Conservation (phyloP, 2,888 invertebrate species). For the Rotaria macrura region DNA sequence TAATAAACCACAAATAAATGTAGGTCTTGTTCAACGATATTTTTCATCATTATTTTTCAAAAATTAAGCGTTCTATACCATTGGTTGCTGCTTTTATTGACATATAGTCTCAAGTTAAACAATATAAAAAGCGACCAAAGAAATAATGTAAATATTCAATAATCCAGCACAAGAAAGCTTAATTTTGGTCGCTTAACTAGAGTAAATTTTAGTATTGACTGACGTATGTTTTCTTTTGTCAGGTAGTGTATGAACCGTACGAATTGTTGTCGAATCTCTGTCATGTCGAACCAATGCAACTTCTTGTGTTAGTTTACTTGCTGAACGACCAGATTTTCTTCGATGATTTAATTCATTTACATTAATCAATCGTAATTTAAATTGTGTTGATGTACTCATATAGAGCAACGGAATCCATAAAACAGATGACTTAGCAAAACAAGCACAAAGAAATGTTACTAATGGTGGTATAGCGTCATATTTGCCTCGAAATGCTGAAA, state of each 20-base stretch:
- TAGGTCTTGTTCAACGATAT: no score
- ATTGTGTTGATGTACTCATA: neutral
- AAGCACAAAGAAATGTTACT: neutral
- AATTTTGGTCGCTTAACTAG: no score
- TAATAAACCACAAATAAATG: no score
- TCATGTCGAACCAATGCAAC: neutral
- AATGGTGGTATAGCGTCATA: neutral
- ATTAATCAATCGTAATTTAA: neutral
- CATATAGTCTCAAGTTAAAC: no score
- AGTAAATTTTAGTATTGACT: neutral
- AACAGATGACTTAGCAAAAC: neutral
- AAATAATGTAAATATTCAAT: no score
- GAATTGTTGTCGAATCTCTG: neutral
- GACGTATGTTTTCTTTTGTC: neutral
- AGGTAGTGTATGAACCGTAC: neutral
- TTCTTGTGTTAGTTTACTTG: neutral
- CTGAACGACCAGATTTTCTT: neutral
- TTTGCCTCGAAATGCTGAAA: neutral
- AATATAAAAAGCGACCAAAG: no score
- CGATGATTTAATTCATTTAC: neutral
- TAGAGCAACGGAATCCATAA: constrained; percentile 3
- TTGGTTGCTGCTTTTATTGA: no score
- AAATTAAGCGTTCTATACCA: no score
- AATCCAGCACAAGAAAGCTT: no score
- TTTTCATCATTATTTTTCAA: no score